A percentile compares a stretch with the other conserved stretches of the same genome.
Evolutionary conservation across 2,113 vertebrate species (phyloP).

Genomic region (Carassius gibelio): DNA sequence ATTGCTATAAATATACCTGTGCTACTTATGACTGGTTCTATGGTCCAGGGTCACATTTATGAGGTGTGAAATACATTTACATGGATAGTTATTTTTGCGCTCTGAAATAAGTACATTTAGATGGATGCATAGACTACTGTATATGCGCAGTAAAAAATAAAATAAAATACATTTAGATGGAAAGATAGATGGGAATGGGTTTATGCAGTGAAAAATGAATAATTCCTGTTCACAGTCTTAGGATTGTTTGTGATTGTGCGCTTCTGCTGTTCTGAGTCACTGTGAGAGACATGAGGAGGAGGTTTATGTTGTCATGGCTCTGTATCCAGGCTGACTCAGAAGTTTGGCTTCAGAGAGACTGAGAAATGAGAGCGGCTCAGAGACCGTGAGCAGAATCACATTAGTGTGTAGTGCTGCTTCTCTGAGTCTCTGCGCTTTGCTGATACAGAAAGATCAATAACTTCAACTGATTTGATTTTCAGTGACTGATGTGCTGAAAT

Average conservation of each 20-base stretch:
- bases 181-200: background rate
- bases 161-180: background rate
- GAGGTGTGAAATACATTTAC: background rate
- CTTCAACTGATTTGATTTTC: conserved; percentile 20
- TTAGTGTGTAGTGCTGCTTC: background rate
- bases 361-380: conserved; percentile 23
- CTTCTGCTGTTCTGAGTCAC: conserved; percentile 32
- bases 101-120: background rate
- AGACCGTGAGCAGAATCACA: conserved; percentile 16
- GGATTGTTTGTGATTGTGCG: background rate
- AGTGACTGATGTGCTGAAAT: conserved; percentile 19
- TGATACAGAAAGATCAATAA: conserved; percentile 20
- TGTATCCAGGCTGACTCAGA: conserved; percentile 45
- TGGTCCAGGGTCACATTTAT: no score
- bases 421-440: background rate
- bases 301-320: conserved; percentile 40
- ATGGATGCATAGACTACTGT: background rate
- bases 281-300: background rate
- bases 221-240: background rate
- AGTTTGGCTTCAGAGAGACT: conserved; percentile 40
- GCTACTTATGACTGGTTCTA: no score
- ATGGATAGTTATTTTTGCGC: background rate
- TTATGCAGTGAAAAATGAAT: background rate
- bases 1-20: no score
- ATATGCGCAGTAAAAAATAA: background rate